Evolutionary conservation across 2,797 vertebrate genomes (phyloP).

Genomic region (Lithobates sylvaticus): DNA sequence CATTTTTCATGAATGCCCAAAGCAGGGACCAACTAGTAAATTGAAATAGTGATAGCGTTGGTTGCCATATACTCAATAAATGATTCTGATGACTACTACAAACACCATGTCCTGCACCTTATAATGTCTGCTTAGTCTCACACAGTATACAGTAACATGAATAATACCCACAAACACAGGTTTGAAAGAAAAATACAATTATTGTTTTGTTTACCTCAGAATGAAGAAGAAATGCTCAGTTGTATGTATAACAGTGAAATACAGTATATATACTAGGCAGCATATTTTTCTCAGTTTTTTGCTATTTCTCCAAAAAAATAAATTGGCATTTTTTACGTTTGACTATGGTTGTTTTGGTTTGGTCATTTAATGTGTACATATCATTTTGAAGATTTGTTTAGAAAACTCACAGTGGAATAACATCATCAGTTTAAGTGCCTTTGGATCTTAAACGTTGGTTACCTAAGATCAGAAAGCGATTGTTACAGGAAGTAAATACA

Average conservation of each 20-base stretch:
- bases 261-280: background rate
- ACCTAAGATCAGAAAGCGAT: no score
- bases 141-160: slow-evolving; percentile 21
- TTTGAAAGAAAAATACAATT: slow-evolving; percentile 18
- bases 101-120: slow-evolving; percentile 12
- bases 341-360: no score
- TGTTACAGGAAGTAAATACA: no score
- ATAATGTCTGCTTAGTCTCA: slow-evolving; percentile 24
- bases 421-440: no score
- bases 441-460: no score
- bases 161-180: slow-evolving; percentile 39
- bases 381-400: no score
- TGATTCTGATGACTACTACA: slow-evolving; percentile 6
- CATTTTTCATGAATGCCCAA: slow-evolving; percentile 17
- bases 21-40: slow-evolving; percentile 22
- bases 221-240: background rate
- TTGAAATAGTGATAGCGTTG: slow-evolving; percentile 1
- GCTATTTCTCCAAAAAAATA: no score
- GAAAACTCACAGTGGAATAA: no score
- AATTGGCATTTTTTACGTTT: no score
- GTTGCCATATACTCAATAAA: slow-evolving; percentile 36
- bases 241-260: background rate
- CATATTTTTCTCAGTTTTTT: no score
- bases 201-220: background rate
- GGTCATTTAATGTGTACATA: no score